Conservation (phyloP, 37 sponge, comb jelly and placozoan genomes). For the Chondrilla cf. caribensis region DNA sequence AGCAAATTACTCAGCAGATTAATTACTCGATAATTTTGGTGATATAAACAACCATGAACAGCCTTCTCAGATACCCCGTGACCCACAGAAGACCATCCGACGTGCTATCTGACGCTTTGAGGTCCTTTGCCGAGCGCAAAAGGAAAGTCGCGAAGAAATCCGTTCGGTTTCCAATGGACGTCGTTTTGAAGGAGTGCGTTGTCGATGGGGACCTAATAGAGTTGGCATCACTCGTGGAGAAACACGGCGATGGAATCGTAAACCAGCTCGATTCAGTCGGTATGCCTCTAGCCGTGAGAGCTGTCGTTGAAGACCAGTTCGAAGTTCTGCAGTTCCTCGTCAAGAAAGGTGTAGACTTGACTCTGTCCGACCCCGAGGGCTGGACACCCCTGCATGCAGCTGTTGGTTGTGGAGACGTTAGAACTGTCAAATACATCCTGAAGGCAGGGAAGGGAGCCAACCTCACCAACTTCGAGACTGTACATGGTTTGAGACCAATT, state of each 20-base stretch:
- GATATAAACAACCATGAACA: background rate
- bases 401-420: slow-evolving; percentile 59
- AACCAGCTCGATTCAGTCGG: slow-evolving; percentile 56
- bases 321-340: slow-evolving; percentile 47
- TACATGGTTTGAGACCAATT: slow-evolving; percentile 63
- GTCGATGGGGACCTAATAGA: slow-evolving; percentile 64
- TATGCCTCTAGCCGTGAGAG: slow-evolving; percentile 57
- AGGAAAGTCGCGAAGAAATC: slow-evolving; percentile 28
- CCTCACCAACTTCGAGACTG: slow-evolving; percentile 36
- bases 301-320: slow-evolving; percentile 55
- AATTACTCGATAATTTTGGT: too few species aligned
- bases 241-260: slow-evolving; percentile 34
- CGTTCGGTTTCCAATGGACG: slow-evolving; percentile 51
- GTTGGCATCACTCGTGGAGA: slow-evolving; percentile 35
- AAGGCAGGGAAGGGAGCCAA: background rate
- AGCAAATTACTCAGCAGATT: too few species aligned
- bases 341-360: slow-evolving; percentile 57
- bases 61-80: background rate
- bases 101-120: background rate
- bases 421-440: slow-evolving; percentile 52
- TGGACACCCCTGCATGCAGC: slow-evolving; percentile 75
- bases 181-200: slow-evolving; percentile 61
- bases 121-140: slow-evolving; percentile 1
- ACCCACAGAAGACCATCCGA: slow-evolving; percentile 1
- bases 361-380: slow-evolving; percentile 42